Conservation (phyloP, 2,797 vertebrate genomes). For the Lepus townsendii region DNA sequence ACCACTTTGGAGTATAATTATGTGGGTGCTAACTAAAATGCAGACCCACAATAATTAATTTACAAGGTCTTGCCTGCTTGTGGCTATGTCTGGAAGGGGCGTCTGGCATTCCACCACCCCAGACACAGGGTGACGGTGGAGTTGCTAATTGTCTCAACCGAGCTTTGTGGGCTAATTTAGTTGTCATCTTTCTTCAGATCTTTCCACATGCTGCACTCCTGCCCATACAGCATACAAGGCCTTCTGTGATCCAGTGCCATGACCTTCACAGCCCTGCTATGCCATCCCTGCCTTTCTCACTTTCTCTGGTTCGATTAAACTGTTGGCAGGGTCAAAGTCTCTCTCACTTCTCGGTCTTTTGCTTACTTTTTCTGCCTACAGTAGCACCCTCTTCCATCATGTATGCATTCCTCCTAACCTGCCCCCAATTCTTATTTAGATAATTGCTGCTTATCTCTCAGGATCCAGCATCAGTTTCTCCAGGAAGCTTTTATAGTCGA, state of each 20-base stretch:
- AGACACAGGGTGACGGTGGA: neutral
- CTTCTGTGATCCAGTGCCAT: neutral
- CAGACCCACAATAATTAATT: conserved; percentile 40
- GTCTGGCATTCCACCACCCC: neutral
- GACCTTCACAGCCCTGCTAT: neutral
- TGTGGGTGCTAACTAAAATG: conserved; percentile 80
- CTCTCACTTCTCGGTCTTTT: neutral
- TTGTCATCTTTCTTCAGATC: neutral
- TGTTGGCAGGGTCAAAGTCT: neutral
- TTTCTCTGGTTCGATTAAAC: neutral
- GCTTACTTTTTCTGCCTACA: neutral
- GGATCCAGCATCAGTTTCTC: neutral
- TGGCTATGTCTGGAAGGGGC: conserved; percentile 10
- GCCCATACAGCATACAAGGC: neutral
- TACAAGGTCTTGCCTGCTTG: conserved; percentile 1
- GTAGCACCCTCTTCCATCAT: neutral
- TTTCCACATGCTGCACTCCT: neutral
- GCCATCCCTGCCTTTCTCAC: neutral
- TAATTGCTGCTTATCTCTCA: neutral
- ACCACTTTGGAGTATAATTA: conserved; percentile 64
- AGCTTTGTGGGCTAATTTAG: neutral
- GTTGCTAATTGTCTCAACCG: neutral
- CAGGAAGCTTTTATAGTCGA: neutral
- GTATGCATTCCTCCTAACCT: neutral
- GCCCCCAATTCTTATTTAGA: neutral